These are phyloP conservation scores for Sapayoa aenigma DNA, from an alignment of 2,113 vertebrate species.

Conservation along the genomic window DNA sequence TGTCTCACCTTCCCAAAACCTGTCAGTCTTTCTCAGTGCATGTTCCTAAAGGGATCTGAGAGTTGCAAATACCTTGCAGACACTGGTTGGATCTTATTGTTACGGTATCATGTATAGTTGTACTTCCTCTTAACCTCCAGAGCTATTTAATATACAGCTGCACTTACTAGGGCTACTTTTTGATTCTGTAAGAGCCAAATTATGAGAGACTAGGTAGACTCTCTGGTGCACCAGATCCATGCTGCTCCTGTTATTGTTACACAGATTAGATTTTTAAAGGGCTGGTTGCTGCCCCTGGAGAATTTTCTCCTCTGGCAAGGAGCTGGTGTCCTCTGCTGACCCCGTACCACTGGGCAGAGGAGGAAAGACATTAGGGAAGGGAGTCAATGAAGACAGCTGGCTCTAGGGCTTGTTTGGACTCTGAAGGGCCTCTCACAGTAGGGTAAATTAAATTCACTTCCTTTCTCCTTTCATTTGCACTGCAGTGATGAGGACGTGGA, in stretches of 20 bases:
- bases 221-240: background rate
- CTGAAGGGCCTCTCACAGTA: background rate
- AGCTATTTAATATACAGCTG: background rate
- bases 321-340: background rate
- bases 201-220: background rate
- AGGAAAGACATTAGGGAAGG: background rate
- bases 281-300: background rate
- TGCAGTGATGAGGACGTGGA: background rate
- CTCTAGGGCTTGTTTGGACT: background rate
- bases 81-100: background rate
- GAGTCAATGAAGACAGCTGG: background rate
- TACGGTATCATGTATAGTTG: background rate
- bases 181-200: background rate
- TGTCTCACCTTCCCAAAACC: background rate
- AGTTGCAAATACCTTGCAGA: background rate
- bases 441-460: background rate
- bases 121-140: background rate
- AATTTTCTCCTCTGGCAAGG: background rate
- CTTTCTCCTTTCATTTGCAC: background rate
- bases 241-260: background rate
- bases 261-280: background rate
- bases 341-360: background rate
- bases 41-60: background rate
- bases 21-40: background rate
- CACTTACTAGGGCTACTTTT: background rate